Evolutionary conservation across 30 jellyfish, hydroid and myxozoan genomes (phyloP), one percentile per base, ranked within the genome.

Genomic region (Cassiopea andromeda): DNA sequence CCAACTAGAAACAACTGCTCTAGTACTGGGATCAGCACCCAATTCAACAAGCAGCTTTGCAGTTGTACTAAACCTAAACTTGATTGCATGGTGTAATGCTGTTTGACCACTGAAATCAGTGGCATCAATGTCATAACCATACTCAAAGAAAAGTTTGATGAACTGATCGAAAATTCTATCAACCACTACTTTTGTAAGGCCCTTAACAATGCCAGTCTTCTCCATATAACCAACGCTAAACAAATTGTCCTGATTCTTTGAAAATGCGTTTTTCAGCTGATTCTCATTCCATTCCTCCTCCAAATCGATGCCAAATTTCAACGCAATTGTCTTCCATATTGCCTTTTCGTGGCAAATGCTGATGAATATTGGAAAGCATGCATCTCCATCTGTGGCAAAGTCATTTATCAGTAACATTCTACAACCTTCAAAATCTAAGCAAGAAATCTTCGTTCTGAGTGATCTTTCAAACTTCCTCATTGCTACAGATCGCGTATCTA

Each of bases 331-430:
- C 46, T 75, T 75, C 93, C 93, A 86, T n/a, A 80, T 1, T 0
- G 75, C 84, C 58, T 86, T 75, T 58, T 86, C 89, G 46, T 86
- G 88, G 64, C 93, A 86, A 9, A 86, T 75, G 27, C 18, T 61
- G 1, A 86, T 48, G 46, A 86, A 64, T 45, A 86, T 66, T 18
- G 89, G 89, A 38, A 1, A 50, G 2, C 2, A 19, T 27, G 7
- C 54, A 54, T 70, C 38, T n/a, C 79, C 49, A 15, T 70, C 57
- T 70, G 2, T 54, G 7, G 49, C 79, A 38, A n/a, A n/a, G 73
- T 44, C 59, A 49, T 54, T 46, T 43, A 4, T 27, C 5, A 86
- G 87, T 43, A 86, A 19, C 59, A 7, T 66, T 19, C 46, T 48
- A 67, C 93, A 86, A 10, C 77, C 57, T 3, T 5, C 76, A 46